Percentiles rank a stretch among this genome's conserved stretches.
Conservation (phyloP, 2,888 invertebrate species). For the Drosophila lacicola region DNA sequence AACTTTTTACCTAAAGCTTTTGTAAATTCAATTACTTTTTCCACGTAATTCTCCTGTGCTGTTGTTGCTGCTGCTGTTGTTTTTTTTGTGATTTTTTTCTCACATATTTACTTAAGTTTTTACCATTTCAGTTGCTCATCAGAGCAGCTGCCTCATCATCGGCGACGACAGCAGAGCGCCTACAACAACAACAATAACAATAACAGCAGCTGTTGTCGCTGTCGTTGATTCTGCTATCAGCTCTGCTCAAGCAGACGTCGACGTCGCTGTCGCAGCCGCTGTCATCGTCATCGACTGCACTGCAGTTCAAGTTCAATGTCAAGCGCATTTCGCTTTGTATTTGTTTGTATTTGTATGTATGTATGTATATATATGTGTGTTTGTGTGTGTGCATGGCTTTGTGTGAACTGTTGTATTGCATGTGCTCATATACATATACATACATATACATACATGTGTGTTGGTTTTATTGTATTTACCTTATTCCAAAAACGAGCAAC, state of each 20-base stretch:
- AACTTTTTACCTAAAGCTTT: no score
- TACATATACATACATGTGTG: neutral
- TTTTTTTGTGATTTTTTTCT: constrained; percentile 21
- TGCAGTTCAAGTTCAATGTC: constrained; percentile 84
- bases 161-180: constrained; percentile 5
- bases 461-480: constrained; percentile 45
- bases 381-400: neutral
- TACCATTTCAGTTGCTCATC: constrained; percentile 30
- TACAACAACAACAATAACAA: constrained; percentile 17
- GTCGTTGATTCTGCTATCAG: constrained; percentile 53
- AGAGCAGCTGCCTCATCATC: constrained; percentile 16
- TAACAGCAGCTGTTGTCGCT: constrained; percentile 27
- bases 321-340: constrained; percentile 73
- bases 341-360: constrained; percentile 19
- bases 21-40: neutral
- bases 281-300: constrained; percentile 60
- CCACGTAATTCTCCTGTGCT: constrained; percentile 3
- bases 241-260: constrained; percentile 28
- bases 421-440: neutral
- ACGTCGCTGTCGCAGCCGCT: constrained; percentile 9
- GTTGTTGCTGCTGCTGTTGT: constrained; percentile 12
- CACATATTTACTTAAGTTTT: constrained; percentile 17
- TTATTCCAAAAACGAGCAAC: constrained; percentile 48
- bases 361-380: constrained; percentile 9
- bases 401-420: constrained; percentile 4